phyloP scores from a whole-genome alignment of 2,113 vertebrate species.

The Sorex araneus region DNA sequence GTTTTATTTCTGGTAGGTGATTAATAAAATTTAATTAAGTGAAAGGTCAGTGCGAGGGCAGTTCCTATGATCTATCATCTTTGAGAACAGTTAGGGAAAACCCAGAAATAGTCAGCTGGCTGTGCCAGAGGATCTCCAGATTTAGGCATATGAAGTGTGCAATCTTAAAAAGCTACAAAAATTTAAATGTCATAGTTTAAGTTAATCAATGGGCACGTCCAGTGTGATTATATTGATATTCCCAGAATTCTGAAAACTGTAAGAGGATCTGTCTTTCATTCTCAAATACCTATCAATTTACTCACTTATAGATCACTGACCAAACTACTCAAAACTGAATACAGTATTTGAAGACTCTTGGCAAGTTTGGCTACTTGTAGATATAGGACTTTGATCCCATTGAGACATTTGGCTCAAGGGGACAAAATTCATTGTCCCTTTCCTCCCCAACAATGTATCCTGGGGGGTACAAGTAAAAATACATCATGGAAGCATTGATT shows the following conservation, averaged over 20 bases:
- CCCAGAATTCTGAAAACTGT: constrained; percentile 11
- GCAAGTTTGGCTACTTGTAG: background rate
- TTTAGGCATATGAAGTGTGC: background rate
- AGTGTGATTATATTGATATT: background rate
- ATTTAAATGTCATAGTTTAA: background rate
- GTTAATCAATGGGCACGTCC: constrained; percentile 3
- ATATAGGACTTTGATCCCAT: background rate
- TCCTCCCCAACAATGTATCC: background rate
- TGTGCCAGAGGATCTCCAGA: background rate
- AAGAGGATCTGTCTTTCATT: constrained; percentile 17
- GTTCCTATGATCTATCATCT: constrained; percentile 6
- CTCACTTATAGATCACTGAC: background rate
- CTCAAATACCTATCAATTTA: background rate
- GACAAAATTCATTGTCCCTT: background rate
- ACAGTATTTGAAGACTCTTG: background rate
- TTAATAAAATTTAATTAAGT: constrained; percentile 74
- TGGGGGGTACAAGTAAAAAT: background rate
- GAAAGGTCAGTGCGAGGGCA: constrained; percentile 6
- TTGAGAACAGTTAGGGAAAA: constrained; percentile 28
- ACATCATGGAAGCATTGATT: background rate
- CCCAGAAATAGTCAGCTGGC: background rate
- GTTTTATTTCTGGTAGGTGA: constrained; percentile 56
- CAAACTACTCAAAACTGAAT: constrained; percentile 7
- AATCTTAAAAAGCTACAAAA: background rate
- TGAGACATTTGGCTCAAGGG: no score